Conservation (phyloP, 2,888 invertebrate species). For the Anarsia innoxiella region DNA sequence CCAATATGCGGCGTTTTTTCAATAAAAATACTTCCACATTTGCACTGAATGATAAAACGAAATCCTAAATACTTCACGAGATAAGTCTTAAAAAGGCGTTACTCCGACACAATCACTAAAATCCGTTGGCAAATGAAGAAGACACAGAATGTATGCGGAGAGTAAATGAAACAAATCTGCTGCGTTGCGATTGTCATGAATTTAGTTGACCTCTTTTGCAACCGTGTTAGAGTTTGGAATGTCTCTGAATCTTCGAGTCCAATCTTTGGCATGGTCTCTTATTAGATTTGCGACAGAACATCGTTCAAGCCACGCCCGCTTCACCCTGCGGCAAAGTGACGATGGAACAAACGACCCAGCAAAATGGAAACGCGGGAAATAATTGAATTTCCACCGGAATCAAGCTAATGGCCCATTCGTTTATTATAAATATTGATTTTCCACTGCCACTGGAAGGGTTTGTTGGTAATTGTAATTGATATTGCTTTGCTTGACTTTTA, state of each 20-base stretch:
- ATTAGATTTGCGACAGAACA: conserved; percentile 9
- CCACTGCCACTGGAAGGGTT: conserved; percentile 11
- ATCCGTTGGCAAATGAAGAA: too few relatives aligned
- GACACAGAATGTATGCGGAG: too few relatives aligned
- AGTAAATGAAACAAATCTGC: too few relatives aligned
- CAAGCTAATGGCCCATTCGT: conserved; percentile 37
- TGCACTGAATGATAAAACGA: too few relatives aligned
- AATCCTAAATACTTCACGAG: too few relatives aligned
- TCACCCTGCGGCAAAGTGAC: background rate
- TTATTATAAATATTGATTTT: conserved; percentile 36
- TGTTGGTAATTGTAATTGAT: conserved; percentile 13
- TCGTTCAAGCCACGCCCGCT: too few relatives aligned
- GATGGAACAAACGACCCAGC: conserved; percentile 2
- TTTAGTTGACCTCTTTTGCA: conserved; percentile 3
- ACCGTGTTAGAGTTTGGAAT: too few relatives aligned
- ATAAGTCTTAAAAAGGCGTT: too few relatives aligned
- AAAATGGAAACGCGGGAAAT: conserved; percentile 23
- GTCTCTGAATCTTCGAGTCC: conserved; percentile 1
- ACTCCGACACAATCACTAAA: too few relatives aligned
- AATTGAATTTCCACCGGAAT: conserved; percentile 40
- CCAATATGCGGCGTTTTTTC: too few relatives aligned
- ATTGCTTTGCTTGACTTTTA: background rate
- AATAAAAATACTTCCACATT: too few relatives aligned
- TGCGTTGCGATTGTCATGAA: too few relatives aligned
- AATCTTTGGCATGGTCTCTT: conserved; percentile 11